These are phyloP conservation scores for Monopterus albus DNA, from an alignment of 2,113 vertebrate genomes.

Conservation along the genomic window DNA sequence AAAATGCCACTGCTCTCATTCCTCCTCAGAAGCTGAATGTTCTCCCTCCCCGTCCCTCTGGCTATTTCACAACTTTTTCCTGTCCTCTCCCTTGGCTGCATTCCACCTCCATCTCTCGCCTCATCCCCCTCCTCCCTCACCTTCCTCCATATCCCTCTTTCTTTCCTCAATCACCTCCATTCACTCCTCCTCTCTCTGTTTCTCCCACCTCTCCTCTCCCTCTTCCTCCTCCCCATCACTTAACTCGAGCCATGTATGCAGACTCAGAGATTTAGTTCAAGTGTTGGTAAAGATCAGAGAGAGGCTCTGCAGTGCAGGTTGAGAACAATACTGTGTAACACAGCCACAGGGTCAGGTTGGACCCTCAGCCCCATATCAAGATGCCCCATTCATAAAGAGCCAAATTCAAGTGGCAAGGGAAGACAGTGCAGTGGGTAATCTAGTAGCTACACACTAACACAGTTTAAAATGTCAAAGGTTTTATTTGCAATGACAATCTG, in stretches of 20 bases:
- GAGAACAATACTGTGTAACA: slow-evolving; percentile 36
- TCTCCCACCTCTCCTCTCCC: background rate
- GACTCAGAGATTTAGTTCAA: slow-evolving; percentile 75
- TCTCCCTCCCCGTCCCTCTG: slow-evolving; percentile 45
- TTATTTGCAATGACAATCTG: background rate
- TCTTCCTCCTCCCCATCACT: slow-evolving; percentile 33
- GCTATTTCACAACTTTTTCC: slow-evolving; percentile 76
- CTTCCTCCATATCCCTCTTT: slow-evolving; percentile 4
- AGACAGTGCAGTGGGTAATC: background rate
- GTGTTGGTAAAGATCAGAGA: slow-evolving; percentile 72
- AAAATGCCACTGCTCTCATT: slow-evolving; percentile 23
- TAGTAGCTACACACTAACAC: background rate
- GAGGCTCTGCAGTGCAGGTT: slow-evolving; percentile 85
- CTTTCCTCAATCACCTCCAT: slow-evolving; percentile 24
- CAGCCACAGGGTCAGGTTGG: slow-evolving; percentile 31
- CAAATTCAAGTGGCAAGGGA: background rate
- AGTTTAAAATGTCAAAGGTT: background rate
- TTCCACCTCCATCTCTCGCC: slow-evolving; percentile 56
- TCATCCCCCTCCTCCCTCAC: slow-evolving; percentile 29
- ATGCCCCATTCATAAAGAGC: slow-evolving; percentile 45
- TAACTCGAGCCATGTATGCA: slow-evolving; percentile 70
- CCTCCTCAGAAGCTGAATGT: slow-evolving; percentile 46
- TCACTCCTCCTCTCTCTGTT: slow-evolving; percentile 21
- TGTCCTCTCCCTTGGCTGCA: slow-evolving; percentile 60
- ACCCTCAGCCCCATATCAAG: slow-evolving; percentile 8